Evolutionary conservation across 2,113 vertebrate genomes (phyloP), one percentile per base, ranked within the genome.

Genomic region (Hystrix brachyura): DNA sequence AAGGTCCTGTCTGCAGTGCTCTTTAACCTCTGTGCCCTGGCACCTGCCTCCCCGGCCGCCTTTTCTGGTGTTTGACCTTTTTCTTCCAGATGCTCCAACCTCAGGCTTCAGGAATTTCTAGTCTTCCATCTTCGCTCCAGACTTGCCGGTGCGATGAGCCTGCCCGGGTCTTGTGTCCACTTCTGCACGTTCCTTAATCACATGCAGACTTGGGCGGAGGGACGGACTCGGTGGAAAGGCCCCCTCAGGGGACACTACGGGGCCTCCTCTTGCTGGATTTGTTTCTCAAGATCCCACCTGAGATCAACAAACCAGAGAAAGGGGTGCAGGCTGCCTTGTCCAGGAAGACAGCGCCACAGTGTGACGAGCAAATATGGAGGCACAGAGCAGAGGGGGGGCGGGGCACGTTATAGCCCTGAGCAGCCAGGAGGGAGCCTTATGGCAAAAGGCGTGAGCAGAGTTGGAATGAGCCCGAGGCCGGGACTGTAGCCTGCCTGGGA

Each of bases 41-140:
- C 25, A 4, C 5, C 1, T 27, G 9, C 29, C 38, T 51, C 18
- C 5, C 1, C 11, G 4, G 0, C 29, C 34, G 27, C 32, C n/a
- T 69, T 13, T 57, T 9, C 67, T 38, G 8, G 17, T 14, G 32
- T 48, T 55, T 15, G 65, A 51, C 27, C 81, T 84, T 69, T 55
- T 65, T 55, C 29, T 67, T 67, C 60, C 74, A 46, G 81, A 17
- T 8, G 60, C 48, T 69, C 46, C 7, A 7, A 9, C 23, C 38
- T 19, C 53, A 3, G 11, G 21, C 48, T 48, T 65, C 71, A 55
- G 51, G 82, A 82, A 59, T 11, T 9, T 48, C 60, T 72, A 34
- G 27, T 51, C 27, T 80, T 69, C 43, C 48, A 23, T 57, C 32
- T 38, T 48, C 55, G 67, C 62, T 57, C 10, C 34, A 17, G 60